These are phyloP conservation scores for Cygnus olor DNA, from an alignment of 2,797 vertebrate genomes.

Conservation along the genomic window DNA sequence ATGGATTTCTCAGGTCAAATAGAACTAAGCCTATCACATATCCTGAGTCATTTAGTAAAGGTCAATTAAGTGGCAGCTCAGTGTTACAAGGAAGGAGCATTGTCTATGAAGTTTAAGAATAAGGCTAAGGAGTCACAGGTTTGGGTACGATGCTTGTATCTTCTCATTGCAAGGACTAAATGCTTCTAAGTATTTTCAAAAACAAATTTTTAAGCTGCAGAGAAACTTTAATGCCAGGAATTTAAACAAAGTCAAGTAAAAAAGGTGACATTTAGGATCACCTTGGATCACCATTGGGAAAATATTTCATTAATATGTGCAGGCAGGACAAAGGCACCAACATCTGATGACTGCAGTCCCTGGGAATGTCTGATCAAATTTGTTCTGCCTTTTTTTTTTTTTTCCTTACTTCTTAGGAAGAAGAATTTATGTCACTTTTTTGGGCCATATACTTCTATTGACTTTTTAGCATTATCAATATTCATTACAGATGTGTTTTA, in stretches of 20 bases:
- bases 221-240: not conserved
- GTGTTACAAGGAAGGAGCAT: not conserved
- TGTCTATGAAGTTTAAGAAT: not conserved
- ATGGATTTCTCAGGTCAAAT: not conserved
- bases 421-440: not conserved
- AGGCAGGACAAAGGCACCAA: not conserved
- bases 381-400: rapidly evolving
- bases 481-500: not conserved
- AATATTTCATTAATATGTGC: not conserved
- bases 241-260: not conserved
- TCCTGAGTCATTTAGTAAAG: not conserved
- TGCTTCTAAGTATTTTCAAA: not conserved
- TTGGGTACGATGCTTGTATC: not conserved
- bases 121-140: not conserved
- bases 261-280: not conserved
- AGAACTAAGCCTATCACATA: not conserved
- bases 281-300: not conserved
- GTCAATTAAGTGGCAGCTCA: not conserved
- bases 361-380: not conserved
- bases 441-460: not conserved
- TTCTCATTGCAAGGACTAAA: not conserved
- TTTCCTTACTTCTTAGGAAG: not conserved
- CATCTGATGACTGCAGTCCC: not conserved
- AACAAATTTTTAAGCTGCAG: not conserved
- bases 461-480: not conserved